Base-by-base conservation (phyloP, 2,113 vertebrate species). In the Solea solea region DNA sequence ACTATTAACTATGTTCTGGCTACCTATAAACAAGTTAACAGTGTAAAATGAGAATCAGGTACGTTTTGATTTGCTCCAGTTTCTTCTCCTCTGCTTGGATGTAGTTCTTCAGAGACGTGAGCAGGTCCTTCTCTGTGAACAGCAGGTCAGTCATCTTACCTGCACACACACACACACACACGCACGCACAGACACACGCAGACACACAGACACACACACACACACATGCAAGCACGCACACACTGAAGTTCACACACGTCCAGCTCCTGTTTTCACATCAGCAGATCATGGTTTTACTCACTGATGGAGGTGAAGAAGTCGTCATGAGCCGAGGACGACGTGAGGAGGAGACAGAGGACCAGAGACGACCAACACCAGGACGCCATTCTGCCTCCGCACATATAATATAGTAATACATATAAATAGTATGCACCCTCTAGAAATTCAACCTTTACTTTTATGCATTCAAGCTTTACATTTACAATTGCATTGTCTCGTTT, bases 61-160 rank as follows among this genome's bases (percentile, higher is more conserved):
- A 99, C 97, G 88, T 93, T 84, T 97, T 98, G 74, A 99, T 94
- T 85, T 94, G 92, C 80, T 95, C 91, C 89, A 99, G 91, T 82
- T 97, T 99, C 78, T 78, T 87, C 82, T 99, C 96, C 89, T 99
- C 97, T 7, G 95, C 97, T 85, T 86, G 91, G 88, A 99, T 96
- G 83, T 99, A 99, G 63, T 97, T 96, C 91, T 98, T 98, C 88
- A 99, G 88, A 25, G 97, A 96, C 2, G 91, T 90, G 1, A 99
- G 94, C 90, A 99, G 91, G 74, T 99, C 95, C 89, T 95, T 96
- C 80, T 99, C 97, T 39, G 93, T 94, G 75, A 93, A 93, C 81
- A 99, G 94, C 88, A 99, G 93, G 71, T 99, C 97, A 44, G 94
- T 97, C 97, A 99, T 99, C 65, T 98, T 97, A 76, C 97, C 97